Base-by-base conservation (phyloP, 2,113 vertebrate genomes). In the Lutjanus erythropterus region DNA sequence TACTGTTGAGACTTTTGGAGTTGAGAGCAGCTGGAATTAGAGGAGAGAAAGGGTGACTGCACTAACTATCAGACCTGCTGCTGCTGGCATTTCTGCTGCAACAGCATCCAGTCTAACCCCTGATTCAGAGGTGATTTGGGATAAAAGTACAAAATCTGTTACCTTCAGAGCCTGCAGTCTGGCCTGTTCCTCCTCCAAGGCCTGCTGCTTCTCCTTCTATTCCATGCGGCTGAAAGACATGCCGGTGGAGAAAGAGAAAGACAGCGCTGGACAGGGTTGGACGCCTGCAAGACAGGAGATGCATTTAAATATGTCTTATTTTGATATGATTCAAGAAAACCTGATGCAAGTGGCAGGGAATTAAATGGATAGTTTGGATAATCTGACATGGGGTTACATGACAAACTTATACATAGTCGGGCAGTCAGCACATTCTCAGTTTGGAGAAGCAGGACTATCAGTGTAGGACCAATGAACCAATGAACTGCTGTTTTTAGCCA, bases 191-290 rank as follows among this genome's bases (percentile, higher is more conserved):
- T 98, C 97, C 89, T 97, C 97, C 84, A 98, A 65, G 0, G 97
- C 97, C 79, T 96, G 96, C 90, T 96, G 96, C 78, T 96, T 96
- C 92, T 98, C 97, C 81, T 96, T 97, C 88, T 98, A 97, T 60
- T 97, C 97, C 96, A 98, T 96, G 71, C 95, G 94, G 87, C 95
- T 97, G 92, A 98, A 97, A 79, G 96, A 97, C 96, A 97, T 95
- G 79, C 97, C 96, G 31, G 97, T 97, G 85, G 84, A 96, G 90
- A 96, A 76, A 98, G 96, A 3, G 97, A 95, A 96, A 97, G 81
- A 98, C 96, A 0, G 97, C 97, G 58, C 92, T 97, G 83, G 96
- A 97, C 2, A 98, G 90, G 62, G 96, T 97, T n/a, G 87, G 93
- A 96, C n/a, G 96, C 97, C 97, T 98, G 84, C 18, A 77, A 49